Conservation (phyloP, 2,888 invertebrate species). For the Eurois occulta region DNA sequence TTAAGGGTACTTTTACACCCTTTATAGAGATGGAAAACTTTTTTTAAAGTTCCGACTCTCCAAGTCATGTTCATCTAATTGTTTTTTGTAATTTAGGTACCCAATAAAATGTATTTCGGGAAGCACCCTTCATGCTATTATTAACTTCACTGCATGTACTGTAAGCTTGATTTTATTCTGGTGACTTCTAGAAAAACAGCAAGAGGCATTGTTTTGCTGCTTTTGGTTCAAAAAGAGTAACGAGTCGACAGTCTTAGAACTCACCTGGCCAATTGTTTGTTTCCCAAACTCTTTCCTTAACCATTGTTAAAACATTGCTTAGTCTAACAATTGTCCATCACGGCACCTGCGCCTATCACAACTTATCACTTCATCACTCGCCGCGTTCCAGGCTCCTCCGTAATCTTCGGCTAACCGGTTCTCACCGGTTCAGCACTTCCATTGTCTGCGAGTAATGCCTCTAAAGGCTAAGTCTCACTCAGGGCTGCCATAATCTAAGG, state of each 20-base stretch:
- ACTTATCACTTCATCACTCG: conserved; percentile 10
- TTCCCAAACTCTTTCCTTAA: not conserved
- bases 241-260: no score
- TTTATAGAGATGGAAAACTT: no score
- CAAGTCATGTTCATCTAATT: no score
- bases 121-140: not conserved
- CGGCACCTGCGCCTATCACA: not conserved
- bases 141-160: not conserved
- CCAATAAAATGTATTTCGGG: not conserved
- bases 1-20: no score
- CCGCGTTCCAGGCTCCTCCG: not conserved
- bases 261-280: no score
- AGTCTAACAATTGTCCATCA: not conserved
- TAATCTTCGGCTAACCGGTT: conserved; percentile 44
- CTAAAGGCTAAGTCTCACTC: conserved; percentile 23
- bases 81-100: no score
- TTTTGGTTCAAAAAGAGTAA: no score
- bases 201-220: no score
- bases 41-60: no score
- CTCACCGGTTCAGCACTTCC: conserved; percentile 46
- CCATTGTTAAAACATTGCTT: not conserved
- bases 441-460: conserved; percentile 48
- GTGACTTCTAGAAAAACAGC: no score
- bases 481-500: conserved; percentile 30
- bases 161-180: not conserved